Conservation (phyloP, 2,113 vertebrate species). For the Chiloscyllium plagiosum region DNA sequence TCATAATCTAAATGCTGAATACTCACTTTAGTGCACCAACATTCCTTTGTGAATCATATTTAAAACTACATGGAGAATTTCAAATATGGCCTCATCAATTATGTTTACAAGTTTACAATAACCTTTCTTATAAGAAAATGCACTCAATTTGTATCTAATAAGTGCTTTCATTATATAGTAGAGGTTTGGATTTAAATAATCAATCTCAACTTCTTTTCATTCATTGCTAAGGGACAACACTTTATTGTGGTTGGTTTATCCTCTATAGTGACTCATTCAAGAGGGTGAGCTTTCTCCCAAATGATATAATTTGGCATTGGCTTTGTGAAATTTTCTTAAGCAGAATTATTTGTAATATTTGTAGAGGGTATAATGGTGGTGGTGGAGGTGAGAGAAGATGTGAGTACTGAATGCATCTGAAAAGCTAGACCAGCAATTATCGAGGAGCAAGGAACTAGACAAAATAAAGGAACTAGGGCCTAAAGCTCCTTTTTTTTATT, state of each 20-base stretch:
- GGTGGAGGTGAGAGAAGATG: not conserved
- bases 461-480: not conserved
- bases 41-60: not conserved
- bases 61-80: not conserved
- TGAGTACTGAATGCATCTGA: not conserved
- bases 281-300: not conserved
- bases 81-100: too few relatives aligned
- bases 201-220: not conserved
- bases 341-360: not conserved
- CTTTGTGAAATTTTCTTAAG: not conserved
- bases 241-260: not conserved
- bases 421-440: not conserved
- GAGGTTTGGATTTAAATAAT: not conserved
- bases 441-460: not conserved
- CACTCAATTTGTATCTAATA: too few relatives aligned
- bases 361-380: not conserved
- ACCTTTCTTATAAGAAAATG: too few relatives aligned
- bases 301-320: not conserved
- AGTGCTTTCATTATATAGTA: too few relatives aligned
- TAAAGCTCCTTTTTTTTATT: not conserved
- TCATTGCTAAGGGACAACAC: not conserved
- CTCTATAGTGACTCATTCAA: not conserved
- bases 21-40: too few relatives aligned
- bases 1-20: too few relatives aligned
- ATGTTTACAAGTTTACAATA: too few relatives aligned